Percentiles rank a stretch among this genome's conserved stretches.
These are phyloP conservation scores for Coregonus ussuriensis DNA, from an alignment of 2,797 vertebrate genomes.

Conservation along the genomic window DNA sequence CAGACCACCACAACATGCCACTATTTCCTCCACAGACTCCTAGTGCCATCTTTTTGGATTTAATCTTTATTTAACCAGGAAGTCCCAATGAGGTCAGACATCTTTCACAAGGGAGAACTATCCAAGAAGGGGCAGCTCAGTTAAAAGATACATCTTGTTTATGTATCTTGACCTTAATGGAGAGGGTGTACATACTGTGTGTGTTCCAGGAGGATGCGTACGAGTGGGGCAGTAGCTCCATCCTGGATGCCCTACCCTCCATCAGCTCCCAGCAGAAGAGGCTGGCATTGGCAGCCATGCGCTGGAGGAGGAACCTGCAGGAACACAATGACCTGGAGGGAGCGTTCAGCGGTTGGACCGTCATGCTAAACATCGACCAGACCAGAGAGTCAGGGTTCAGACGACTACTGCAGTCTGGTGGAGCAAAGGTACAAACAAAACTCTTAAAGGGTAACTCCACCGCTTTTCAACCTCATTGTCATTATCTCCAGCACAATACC, in stretches of 20 bases:
- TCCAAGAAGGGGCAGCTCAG: too few relatives aligned
- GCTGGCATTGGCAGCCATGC: conserved; percentile 89
- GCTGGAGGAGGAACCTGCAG: conserved; percentile 91
- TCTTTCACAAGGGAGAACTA: not conserved
- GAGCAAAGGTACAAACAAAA: conserved; percentile 81
- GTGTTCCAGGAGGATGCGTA: conserved; percentile 90
- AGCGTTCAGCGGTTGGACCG: conserved; percentile 94
- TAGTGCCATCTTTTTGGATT: not conserved
- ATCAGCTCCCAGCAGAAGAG: conserved; percentile 87
- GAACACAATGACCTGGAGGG: conserved; percentile 75
- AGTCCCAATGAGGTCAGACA: not conserved
- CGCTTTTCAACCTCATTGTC: too few relatives aligned
- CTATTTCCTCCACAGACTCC: not conserved
- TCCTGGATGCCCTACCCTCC: conserved; percentile 85
- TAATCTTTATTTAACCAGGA: not conserved
- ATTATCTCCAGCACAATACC: too few relatives aligned
- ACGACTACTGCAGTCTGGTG: conserved; percentile 92
- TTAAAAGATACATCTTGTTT: too few relatives aligned
- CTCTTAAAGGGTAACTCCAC: too few relatives aligned
- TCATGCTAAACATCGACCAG: conserved; percentile 94
- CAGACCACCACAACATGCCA: not conserved
- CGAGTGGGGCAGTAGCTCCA: conserved; percentile 91
- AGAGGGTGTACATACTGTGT: not conserved
- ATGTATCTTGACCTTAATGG: too few relatives aligned
- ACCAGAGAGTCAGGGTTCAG: conserved; percentile 92